Conservation (phyloP, 2,113 vertebrate species). For the Genyomyrus donnyi region DNA sequence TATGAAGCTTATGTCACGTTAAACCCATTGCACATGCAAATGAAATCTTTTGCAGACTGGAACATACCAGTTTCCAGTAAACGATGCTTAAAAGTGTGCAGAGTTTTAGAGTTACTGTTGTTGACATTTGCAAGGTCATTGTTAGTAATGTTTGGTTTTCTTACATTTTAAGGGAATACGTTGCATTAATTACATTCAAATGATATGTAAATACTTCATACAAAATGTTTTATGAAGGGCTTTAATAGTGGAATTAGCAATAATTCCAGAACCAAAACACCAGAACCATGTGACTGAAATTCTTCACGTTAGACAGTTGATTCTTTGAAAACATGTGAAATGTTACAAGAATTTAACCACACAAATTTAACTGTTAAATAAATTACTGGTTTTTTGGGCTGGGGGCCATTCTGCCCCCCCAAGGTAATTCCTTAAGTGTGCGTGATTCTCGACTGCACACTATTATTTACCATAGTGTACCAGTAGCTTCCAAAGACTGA, state of each 20-base stretch:
- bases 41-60: background rate
- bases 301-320: background rate
- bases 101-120: background rate
- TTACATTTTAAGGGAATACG: background rate
- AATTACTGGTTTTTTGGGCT: background rate
- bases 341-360: background rate
- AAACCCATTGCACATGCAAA: background rate
- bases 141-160: background rate
- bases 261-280: background rate
- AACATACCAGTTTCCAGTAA: background rate
- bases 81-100: background rate
- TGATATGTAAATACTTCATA: background rate
- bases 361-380: background rate
- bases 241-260: background rate
- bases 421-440: background rate
- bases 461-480: background rate
- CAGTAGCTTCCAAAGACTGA: background rate
- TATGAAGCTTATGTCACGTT: background rate
- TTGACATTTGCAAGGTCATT: background rate
- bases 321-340: background rate
- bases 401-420: background rate
- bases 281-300: background rate
- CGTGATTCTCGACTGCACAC: background rate
- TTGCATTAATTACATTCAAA: background rate
- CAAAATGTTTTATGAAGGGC: background rate